Conservation (phyloP, 2,113 vertebrate genomes). For the Paratilapia polleni region DNA sequence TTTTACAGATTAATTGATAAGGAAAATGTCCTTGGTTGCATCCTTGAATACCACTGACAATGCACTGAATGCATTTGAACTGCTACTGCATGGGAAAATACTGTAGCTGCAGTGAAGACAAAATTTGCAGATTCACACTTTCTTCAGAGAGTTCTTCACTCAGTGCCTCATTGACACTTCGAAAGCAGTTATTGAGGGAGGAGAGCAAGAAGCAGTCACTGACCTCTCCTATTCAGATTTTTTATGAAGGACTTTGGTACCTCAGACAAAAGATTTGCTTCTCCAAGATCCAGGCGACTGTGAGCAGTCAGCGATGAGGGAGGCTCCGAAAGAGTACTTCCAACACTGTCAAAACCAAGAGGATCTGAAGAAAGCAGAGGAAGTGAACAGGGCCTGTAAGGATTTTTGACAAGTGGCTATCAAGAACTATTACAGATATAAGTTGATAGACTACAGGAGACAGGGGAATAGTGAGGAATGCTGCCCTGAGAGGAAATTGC, state of each 20-base stretch:
- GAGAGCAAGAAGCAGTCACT: background rate
- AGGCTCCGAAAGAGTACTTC: slow-evolving; percentile 1
- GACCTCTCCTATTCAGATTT: slow-evolving; percentile 26
- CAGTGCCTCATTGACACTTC: slow-evolving; percentile 23
- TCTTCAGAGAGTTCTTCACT: slow-evolving; percentile 15
- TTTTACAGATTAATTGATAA: background rate
- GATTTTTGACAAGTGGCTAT: slow-evolving; percentile 69
- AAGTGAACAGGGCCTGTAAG: slow-evolving; percentile 32
- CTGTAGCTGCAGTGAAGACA: background rate
- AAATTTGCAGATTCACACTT: slow-evolving; percentile 4
- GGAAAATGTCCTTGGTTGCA: background rate
- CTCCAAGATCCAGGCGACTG: background rate
- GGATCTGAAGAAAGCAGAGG: slow-evolving; percentile 29
- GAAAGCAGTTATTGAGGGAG: slow-evolving; percentile 22
- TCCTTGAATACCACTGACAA: background rate
- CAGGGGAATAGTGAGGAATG: slow-evolving; percentile 19
- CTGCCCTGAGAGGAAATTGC: slow-evolving; percentile 51
- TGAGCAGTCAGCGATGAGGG: slow-evolving; percentile 14
- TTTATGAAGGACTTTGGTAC: background rate
- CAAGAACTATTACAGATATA: slow-evolving; percentile 63
- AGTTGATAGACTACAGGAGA: slow-evolving; percentile 33
- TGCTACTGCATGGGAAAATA: background rate
- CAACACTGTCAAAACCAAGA: slow-evolving; percentile 52
- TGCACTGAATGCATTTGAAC: background rate
- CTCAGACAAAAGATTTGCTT: background rate